phyloP scores from a whole-genome alignment of 2,888 invertebrate species.

The Polyploca ridens region DNA sequence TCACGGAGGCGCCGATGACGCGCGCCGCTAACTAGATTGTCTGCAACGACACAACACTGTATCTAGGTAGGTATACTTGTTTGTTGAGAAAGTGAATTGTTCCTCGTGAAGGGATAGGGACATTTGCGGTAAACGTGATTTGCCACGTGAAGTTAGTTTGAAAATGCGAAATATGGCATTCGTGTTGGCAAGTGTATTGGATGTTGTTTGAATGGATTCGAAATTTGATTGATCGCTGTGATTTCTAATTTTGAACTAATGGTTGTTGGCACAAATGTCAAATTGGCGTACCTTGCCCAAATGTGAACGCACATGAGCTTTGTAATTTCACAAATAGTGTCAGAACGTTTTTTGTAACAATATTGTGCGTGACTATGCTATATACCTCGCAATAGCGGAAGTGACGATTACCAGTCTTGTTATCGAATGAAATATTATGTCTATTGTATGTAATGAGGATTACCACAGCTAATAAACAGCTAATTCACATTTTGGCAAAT shows the following conservation, averaged over 20 bases:
- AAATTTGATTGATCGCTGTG: background rate
- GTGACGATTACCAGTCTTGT: conserved; percentile 4
- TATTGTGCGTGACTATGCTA: background rate
- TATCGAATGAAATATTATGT: background rate
- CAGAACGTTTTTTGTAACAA: background rate
- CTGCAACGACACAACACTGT: conserved; percentile 19
- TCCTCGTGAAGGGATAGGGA: background rate
- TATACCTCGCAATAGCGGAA: background rate
- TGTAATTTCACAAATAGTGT: background rate
- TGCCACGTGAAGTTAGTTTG: background rate
- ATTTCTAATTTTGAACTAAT: background rate
- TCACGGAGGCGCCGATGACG: conserved; percentile 33
- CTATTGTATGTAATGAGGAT: conserved; percentile 1
- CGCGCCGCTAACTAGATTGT: conserved; percentile 31
- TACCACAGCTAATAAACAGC: background rate
- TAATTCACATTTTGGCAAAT: background rate
- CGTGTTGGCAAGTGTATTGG: background rate
- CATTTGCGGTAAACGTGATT: conserved; percentile 1
- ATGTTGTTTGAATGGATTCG: background rate
- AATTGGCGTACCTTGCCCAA: background rate
- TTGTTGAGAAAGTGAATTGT: background rate
- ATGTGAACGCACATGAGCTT: background rate
- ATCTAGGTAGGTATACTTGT: background rate
- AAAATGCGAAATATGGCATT: background rate
- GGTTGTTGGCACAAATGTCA: background rate